These are phyloP conservation scores for Thaumetopoea pityocampa DNA, from an alignment of 1,140 invertebrate species.

Conservation along the genomic window DNA sequence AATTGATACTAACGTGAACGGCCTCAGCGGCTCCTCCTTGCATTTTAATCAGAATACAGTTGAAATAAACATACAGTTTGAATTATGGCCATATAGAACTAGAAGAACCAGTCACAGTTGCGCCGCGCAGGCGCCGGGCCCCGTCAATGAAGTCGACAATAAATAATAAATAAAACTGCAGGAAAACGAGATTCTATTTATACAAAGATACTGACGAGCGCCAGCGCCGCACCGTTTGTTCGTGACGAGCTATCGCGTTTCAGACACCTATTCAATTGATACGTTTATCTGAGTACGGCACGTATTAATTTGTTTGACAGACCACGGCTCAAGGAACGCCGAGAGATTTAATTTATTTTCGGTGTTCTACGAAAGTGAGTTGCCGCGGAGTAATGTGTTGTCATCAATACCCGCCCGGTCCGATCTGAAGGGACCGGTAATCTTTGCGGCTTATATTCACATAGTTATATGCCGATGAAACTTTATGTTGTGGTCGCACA, in stretches of 20 bases:
- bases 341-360: conserved; percentile 11
- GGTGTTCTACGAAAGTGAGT: neutral
- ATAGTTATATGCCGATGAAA: conserved; percentile 16
- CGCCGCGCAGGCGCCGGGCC: conserved; percentile 53
- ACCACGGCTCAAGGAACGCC: neutral
- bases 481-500: too few relatives aligned
- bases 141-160: conserved; percentile 59
- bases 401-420: conserved; percentile 7
- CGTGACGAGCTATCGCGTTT: conserved; percentile 15
- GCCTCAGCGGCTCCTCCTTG: conserved; percentile 45
- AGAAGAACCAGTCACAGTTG: conserved; percentile 67
- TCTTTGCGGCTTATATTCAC: too few relatives aligned
- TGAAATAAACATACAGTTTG: conserved; percentile 52
- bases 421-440: conserved; percentile 9
- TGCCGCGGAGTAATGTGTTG: conserved; percentile 9
- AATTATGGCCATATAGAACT: conserved; percentile 60
- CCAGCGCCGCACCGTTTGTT: conserved; percentile 14
- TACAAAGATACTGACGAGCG: conserved; percentile 22
- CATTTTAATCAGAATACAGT: conserved; percentile 58
- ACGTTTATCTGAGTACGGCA: conserved; percentile 11
- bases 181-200: conserved; percentile 46
- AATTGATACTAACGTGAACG: too few relatives aligned
- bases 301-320: conserved; percentile 9
- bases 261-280: conserved; percentile 16
- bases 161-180: conserved; percentile 60